These are phyloP conservation scores for Periplaneta americana DNA, from an alignment of 1,140 invertebrate species.

Conservation along the genomic window DNA sequence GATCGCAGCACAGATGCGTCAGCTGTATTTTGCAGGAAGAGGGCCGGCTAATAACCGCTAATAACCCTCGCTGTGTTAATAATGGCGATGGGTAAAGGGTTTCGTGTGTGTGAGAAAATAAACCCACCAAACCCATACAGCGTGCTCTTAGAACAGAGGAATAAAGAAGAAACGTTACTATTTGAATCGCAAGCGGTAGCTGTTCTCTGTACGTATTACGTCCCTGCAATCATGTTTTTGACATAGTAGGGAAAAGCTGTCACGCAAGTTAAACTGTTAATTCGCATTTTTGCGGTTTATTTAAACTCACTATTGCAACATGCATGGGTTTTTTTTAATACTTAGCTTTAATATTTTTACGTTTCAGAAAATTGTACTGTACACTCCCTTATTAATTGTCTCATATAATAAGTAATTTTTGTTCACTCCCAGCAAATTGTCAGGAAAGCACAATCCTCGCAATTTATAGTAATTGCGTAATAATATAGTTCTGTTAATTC, in stretches of 20 bases:
- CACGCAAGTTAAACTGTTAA: too few relatives aligned
- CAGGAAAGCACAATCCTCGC: too few relatives aligned
- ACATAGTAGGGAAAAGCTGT: neutral
- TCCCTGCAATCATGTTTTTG: neutral
- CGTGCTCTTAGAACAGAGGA: conserved; percentile 81
- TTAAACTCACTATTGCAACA: too few relatives aligned
- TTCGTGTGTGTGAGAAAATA: conserved; percentile 83
- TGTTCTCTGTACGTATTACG: conserved; percentile 60
- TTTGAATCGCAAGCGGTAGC: conserved; percentile 89
- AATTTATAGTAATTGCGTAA: too few relatives aligned
- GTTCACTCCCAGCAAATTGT: too few relatives aligned
- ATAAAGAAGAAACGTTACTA: conserved; percentile 77
- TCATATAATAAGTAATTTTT: too few relatives aligned
- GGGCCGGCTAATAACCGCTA: neutral
- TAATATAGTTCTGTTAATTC: too few relatives aligned
- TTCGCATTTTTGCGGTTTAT: too few relatives aligned
- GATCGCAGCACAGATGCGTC: neutral
- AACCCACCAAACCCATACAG: conserved; percentile 82
- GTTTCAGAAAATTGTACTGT: too few relatives aligned
- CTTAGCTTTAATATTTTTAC: too few relatives aligned
- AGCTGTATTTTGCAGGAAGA: neutral
- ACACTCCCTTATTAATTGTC: too few relatives aligned
- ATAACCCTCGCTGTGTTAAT: neutral
- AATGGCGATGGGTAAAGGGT: conserved; percentile 92
- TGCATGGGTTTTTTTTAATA: too few relatives aligned